These are phyloP conservation scores for Oscheius sp. DNA, from an alignment of 2,888 invertebrate species.

Conservation along the genomic window DNA sequence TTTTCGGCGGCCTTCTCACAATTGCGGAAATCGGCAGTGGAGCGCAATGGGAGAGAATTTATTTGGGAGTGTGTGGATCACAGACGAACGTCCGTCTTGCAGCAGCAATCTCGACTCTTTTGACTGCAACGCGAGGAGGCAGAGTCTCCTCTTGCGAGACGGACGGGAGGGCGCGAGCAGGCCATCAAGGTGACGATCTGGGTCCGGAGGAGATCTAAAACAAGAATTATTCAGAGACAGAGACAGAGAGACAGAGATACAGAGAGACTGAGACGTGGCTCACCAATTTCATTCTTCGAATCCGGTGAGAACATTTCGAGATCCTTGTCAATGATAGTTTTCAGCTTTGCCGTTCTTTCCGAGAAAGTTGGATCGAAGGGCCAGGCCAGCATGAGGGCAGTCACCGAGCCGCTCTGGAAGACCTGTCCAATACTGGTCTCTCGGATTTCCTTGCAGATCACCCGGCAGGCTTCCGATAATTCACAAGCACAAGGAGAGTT, in stretches of 20 bases:
- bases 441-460: constrained; percentile 51
- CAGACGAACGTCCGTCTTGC: constrained; percentile 22
- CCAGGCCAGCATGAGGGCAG: constrained; percentile 60
- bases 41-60: not conserved
- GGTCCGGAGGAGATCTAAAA: constrained; percentile 47
- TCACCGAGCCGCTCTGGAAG: constrained; percentile 50
- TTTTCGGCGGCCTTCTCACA: not conserved
- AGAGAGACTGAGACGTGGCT: not conserved
- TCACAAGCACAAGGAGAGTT: constrained; percentile 35
- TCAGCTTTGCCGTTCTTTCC: constrained; percentile 45
- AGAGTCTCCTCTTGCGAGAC: constrained; percentile 37
- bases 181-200: constrained; percentile 48
- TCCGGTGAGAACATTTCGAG: constrained; percentile 49
- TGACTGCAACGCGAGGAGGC: constrained; percentile 21
- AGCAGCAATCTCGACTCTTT: constrained; percentile 14
- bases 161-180: constrained; percentile 48
- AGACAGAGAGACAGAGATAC: not conserved
- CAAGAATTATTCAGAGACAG: not conserved
- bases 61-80: not conserved
- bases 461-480: constrained; percentile 44
- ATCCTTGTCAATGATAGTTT: constrained; percentile 39
- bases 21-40: constrained; percentile 8
- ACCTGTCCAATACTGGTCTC: constrained; percentile 48
- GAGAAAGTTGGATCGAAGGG: constrained; percentile 54
- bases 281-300: constrained; percentile 58